These are phyloP conservation scores for Physella acuta DNA, from an alignment of 1,140 invertebrate species.

Conservation along the genomic window DNA sequence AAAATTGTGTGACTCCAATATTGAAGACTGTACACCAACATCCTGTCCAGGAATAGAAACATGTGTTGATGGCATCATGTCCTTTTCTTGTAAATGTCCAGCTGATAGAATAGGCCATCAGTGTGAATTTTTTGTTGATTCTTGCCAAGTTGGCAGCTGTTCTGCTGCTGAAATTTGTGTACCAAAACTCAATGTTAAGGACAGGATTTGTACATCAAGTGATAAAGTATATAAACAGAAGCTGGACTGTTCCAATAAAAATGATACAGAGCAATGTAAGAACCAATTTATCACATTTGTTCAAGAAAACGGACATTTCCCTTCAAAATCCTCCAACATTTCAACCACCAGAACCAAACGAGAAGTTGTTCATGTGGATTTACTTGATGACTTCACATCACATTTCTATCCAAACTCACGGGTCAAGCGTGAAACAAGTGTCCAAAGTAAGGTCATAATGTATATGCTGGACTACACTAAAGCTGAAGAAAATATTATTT, in stretches of 20 bases:
- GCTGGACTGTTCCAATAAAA: neutral
- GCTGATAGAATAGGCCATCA: neutral
- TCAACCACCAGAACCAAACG: too few relatives aligned
- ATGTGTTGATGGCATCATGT: neutral
- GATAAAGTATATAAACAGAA: neutral
- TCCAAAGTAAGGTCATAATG: too few relatives aligned
- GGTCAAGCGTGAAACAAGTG: too few relatives aligned
- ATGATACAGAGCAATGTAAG: neutral
- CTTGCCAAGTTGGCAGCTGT: neutral
- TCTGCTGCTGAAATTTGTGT: neutral
- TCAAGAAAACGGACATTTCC: neutral
- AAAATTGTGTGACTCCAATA: constrained; percentile 43
- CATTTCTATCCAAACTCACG: too few relatives aligned
- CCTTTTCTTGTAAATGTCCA: constrained; percentile 1
- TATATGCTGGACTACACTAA: too few relatives aligned
- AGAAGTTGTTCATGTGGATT: too few relatives aligned
- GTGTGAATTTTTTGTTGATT: neutral
- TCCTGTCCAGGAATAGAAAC: neutral
- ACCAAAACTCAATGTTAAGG: neutral
- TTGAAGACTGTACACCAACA: constrained; percentile 43
- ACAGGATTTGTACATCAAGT: neutral
- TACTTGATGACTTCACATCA: too few relatives aligned
- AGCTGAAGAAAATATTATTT: too few relatives aligned
- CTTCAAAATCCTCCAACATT: neutral
- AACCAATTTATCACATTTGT: neutral